A percentile compares a stretch with the other conserved stretches of the same genome.
Evolutionary conservation across 2,113 vertebrate species (phyloP).

Genomic region (Marmota monax): DNA sequence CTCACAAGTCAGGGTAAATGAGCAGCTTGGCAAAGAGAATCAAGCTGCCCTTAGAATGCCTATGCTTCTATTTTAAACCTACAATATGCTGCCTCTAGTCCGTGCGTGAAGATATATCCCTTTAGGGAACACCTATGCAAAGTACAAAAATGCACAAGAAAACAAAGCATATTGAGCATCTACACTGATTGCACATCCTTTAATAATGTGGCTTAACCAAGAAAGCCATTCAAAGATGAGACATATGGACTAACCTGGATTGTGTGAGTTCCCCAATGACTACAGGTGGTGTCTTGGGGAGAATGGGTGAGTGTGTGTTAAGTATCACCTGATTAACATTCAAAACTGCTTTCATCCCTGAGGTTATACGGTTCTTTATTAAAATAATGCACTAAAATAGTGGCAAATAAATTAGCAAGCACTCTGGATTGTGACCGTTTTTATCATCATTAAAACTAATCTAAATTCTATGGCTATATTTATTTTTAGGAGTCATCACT

Average conservation of each 20-base stretch:
- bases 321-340: not conserved
- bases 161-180: not conserved
- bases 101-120: not conserved
- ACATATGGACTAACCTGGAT: not conserved
- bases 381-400: not conserved
- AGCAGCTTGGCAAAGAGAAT: constrained; percentile 44
- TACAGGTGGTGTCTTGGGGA: not conserved
- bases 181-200: not conserved
- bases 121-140: not conserved
- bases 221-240: not conserved
- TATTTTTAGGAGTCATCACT: constrained; percentile 28
- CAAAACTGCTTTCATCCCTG: not conserved
- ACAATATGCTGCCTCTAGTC: not conserved
- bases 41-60: constrained; percentile 19
- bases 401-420: not conserved
- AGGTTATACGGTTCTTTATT: not conserved
- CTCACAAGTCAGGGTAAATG: constrained; percentile 32
- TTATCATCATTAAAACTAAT: constrained; percentile 4
- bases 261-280: not conserved
- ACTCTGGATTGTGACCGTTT: not conserved
- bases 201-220: not conserved
- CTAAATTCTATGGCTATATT: constrained; percentile 6
- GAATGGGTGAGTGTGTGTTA: not conserved
- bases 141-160: not conserved
- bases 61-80: constrained; percentile 13